phyloP scores from a whole-genome alignment of 53 echinoderm and acorn worm species.

The Hippasteria phrygiana region DNA sequence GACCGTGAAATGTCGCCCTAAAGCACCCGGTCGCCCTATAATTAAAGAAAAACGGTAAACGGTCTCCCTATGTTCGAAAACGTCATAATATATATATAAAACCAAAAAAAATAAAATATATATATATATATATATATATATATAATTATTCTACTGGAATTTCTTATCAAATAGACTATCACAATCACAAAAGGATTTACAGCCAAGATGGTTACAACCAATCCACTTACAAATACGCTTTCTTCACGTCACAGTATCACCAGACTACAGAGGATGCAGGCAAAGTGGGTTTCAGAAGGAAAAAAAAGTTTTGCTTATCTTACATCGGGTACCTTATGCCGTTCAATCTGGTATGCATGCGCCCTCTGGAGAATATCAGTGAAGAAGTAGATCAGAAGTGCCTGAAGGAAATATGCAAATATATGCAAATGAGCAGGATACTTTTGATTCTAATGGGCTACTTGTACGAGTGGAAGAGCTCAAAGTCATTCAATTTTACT shows the following conservation, averaged over 20 bases:
- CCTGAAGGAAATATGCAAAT: conserved; percentile 63
- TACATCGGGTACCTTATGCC: conserved; percentile 82
- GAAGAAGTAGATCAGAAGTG: conserved; percentile 91
- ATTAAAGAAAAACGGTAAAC: no score
- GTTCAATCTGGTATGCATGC: conserved; percentile 87
- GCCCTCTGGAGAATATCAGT: conserved; percentile 89
- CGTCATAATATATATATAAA: no score
- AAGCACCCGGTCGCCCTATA: no score
- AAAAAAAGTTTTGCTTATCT: conserved; percentile 35
- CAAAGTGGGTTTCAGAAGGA: background rate
- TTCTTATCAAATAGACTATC: no score
- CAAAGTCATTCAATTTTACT: no score
- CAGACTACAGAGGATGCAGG: conserved; percentile 44
- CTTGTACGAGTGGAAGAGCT: background rate
- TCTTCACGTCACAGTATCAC: conserved; percentile 37
- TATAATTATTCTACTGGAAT: no score
- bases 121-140: no score
- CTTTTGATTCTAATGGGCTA: background rate
- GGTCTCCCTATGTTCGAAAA: no score
- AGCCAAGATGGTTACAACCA: no score
- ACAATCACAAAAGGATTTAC: no score
- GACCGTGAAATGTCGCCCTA: no score
- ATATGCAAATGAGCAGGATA: conserved; percentile 4
- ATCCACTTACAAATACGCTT: conserved; percentile 34
- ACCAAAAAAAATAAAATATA: no score